phyloP scores from a whole-genome alignment of 1,140 invertebrate genomes.

The Neotoxoptera formosana region DNA sequence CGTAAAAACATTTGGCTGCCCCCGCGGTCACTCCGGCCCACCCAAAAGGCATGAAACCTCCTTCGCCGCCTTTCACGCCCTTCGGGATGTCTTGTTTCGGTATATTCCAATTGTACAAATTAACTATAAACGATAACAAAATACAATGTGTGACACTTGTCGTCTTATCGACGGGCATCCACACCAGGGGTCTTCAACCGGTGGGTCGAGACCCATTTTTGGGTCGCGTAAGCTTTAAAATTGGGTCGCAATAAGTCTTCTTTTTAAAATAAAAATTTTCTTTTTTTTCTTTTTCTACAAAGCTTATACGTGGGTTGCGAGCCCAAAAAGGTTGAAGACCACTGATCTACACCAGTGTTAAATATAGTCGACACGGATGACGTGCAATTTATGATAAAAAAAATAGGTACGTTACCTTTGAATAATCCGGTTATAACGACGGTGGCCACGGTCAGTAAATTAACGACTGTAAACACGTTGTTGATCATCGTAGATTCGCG shows the following conservation, averaged over 20 bases:
- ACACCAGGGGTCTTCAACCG: too few relatives aligned
- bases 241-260: too few relatives aligned
- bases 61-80: conserved; percentile 68
- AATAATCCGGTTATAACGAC: conserved; percentile 84
- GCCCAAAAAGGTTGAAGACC: too few relatives aligned
- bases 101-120: conserved; percentile 75
- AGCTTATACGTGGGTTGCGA: too few relatives aligned
- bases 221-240: too few relatives aligned
- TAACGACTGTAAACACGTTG: conserved; percentile 88
- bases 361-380: conserved; percentile 51
- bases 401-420: conserved; percentile 69
- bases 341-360: background rate
- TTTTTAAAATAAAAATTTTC: too few relatives aligned
- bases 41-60: conserved; percentile 86
- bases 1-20: conserved; percentile 86
- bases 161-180: background rate
- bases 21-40: conserved; percentile 80
- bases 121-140: conserved; percentile 63
- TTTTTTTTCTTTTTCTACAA: too few relatives aligned
- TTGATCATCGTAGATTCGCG: conserved; percentile 89
- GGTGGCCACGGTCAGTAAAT: conserved; percentile 82
- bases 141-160: background rate
- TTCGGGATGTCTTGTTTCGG: conserved; percentile 68
- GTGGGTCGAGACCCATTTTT: too few relatives aligned
- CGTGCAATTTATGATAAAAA: too few relatives aligned